Base-by-base conservation (phyloP, 2,888 invertebrate genomes). In the Plebejus anna region DNA sequence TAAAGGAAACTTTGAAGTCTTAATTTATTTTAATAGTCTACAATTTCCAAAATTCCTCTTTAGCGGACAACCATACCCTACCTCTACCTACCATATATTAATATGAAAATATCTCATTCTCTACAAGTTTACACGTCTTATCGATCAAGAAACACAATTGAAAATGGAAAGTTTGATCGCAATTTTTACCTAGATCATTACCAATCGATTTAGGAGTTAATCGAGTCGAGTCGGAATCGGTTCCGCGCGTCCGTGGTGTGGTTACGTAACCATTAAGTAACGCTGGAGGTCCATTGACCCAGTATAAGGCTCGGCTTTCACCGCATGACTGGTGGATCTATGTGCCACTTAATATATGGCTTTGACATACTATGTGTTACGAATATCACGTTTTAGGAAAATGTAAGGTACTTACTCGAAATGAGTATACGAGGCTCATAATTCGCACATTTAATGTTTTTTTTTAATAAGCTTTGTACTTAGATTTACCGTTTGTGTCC, bases 271-370 rank as follows among this genome's bases (percentile, higher is more conserved):
- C 66, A 13, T 66, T 32, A 32, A 66, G 66, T 66, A 66, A 66
- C 32, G 36, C 28, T 36, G 32, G 66, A 66, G 66, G 66, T 66
- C 66, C 66, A 66, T 66, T 66, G 66, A 66, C 66, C 66, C 32
- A 66, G 66, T 66, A 66, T 66, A 13, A 36, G 32, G 66, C 66
- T 28, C 1, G 66, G 66, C 66, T 66, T 66, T 66, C 66, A 66
- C 61, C 28, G 11, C 61, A 32, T 11, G 61, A 66, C 32, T 32
- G 32, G 66, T 13, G 66, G 32, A 66, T 66, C 66, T 66, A 32
- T 66, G 66, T 36, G 32, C 66, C 32, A 66, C 66, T 66, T 66
- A 13, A 61, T 28, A 61, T 61, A 1, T 28, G 22, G 28, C 61
- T 28, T 66, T 66, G 36, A 66, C 36, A 32, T 22, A 36, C 66